These are phyloP conservation scores for Petrocephalus microphthalmus DNA, from an alignment of 2,113 vertebrate species.

Conservation along the genomic window DNA sequence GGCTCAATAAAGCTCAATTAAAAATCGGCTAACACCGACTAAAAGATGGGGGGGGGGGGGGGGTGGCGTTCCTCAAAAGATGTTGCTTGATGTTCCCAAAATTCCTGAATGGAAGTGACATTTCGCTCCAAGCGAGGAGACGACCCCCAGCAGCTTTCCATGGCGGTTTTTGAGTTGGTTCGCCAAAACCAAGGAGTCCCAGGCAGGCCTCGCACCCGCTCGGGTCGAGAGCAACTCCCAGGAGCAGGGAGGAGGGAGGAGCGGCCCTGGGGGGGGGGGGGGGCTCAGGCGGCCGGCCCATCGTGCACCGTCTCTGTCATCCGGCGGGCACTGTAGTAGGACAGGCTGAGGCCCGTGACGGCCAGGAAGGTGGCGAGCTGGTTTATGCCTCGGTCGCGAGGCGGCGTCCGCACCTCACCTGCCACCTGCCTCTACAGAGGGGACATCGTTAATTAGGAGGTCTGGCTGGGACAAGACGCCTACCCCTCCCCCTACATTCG, in stretches of 20 bases:
- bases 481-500: not conserved
- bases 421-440: conserved; percentile 78
- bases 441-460: not conserved
- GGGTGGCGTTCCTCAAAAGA: conserved; percentile 2
- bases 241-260: not conserved
- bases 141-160: not conserved
- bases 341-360: conserved; percentile 78
- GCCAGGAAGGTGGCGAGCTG: conserved; percentile 83
- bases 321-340: conserved; percentile 81
- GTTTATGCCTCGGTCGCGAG: conserved; percentile 68
- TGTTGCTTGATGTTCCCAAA: not conserved
- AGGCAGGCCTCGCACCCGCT: not conserved
- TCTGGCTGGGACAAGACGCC: not conserved
- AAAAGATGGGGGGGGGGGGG: conserved; percentile 21
- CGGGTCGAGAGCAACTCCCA: not conserved
- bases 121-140: not conserved
- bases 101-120: not conserved
- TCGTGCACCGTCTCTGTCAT: conserved; percentile 67
- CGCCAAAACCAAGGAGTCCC: not conserved
- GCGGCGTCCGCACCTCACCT: conserved; percentile 67
- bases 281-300: conserved; percentile 30
- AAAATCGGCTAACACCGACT: not conserved
- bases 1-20: conserved; percentile 16
- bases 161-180: not conserved
- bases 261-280: conserved; percentile 42